Evolutionary conservation across 2,888 invertebrate species (phyloP), one percentile per base, ranked within the genome.

Genomic region (Andrena minutula): DNA sequence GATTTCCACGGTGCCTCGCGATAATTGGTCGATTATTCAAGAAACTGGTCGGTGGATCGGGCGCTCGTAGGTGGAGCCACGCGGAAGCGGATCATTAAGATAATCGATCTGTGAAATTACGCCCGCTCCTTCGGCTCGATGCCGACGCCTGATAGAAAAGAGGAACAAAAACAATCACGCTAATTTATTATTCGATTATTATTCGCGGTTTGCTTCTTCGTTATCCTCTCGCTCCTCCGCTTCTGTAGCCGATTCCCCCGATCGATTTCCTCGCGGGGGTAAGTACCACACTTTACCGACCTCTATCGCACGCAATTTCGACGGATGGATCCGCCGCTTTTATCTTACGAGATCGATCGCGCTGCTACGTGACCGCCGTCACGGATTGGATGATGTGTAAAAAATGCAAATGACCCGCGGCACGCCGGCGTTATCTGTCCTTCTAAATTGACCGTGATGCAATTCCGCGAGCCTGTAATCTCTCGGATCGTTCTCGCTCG

Each of bases 61-160:
- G 8, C 28, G 2, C 51, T 53, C 63, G 64, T 77, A 69, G 75
- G 69, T 78, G 77, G 83, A 75, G 72, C 61, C n/a, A 70, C 49
- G 60, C 78, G 83, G 83, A 83, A 83, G 69, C 69, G 12, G 69
- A 74, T 83, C 75, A 65, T 83, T 83, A 82, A 75, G 75, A 78
- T 82, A 83, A 83, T 78, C 72, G 82, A 78, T 75, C 51, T 32
- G 75, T 65, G 69, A 65, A 69, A 75, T 80, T 73, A 75, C 64
- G 47, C 8, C 35, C 61, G 58, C 75, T 72, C 58, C 68, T 80
- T 75, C 63, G 79, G 53, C 65, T 47, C 20, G 58, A 6, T 2
- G 35, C 56, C 32, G 74, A 60, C 35, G 16, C 69, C 64, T 32
- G 75, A 49, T 68, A 63, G 49, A 35, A 49, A 65, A 71, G 53